Evolutionary conservation across 1,140 invertebrate genomes (phyloP).

Genomic region (Zelostemma sp.): DNA sequence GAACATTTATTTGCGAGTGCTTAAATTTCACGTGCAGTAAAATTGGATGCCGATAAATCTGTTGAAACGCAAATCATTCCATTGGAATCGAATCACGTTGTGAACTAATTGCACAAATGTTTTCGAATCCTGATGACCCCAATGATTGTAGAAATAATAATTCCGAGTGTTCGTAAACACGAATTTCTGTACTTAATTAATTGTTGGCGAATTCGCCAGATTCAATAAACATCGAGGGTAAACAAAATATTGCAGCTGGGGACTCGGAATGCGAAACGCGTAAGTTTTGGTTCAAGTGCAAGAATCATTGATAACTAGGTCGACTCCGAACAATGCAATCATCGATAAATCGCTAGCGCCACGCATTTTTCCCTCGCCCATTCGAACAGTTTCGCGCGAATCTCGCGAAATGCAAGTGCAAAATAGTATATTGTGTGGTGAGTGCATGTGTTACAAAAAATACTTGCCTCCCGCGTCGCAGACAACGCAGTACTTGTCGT

Average conservation of each 20-base stretch:
- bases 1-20: conserved; percentile 8
- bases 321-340: conserved; percentile 3
- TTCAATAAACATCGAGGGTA: too few relatives aligned
- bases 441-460: conserved; percentile 6
- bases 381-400: not conserved
- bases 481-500: conserved; percentile 99
- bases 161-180: not conserved
- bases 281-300: conserved; percentile 1
- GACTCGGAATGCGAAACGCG: not conserved
- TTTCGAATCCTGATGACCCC: not conserved
- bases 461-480: conserved; percentile 96
- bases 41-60: conserved; percentile 4
- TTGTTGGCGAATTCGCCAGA: too few relatives aligned
- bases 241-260: not conserved
- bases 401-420: not conserved
- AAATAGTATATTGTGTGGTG: not conserved
- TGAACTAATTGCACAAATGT: not conserved
- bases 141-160: not conserved
- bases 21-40: conserved; percentile 8
- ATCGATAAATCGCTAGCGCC: not conserved
- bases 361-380: not conserved
- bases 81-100: not conserved
- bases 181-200: too few relatives aligned
- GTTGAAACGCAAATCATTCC: not conserved
- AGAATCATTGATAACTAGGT: conserved; percentile 6